phyloP scores from a whole-genome alignment of 2,113 vertebrate species.

The Suricata suricatta region DNA sequence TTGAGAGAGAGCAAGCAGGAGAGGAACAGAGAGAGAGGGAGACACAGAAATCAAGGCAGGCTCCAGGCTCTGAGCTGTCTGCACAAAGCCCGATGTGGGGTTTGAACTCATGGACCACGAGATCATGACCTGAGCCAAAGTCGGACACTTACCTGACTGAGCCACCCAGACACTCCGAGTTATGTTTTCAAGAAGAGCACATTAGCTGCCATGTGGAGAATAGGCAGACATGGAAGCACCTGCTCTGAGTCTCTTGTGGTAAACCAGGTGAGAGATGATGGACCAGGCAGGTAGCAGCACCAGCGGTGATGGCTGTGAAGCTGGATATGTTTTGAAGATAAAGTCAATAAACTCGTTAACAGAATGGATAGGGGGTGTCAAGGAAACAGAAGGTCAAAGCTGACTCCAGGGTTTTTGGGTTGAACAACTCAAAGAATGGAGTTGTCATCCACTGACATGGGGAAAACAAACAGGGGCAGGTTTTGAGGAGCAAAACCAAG shows the following conservation, averaged over 20 bases:
- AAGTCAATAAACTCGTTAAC: neutral
- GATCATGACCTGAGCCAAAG: no score
- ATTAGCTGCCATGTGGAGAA: neutral
- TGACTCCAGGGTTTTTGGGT: neutral
- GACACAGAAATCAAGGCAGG: no score
- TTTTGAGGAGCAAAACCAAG: neutral
- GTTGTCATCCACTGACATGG: neutral
- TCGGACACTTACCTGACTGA: no score
- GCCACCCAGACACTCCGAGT: neutral
- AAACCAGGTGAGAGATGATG: neutral
- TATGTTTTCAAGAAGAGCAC: neutral
- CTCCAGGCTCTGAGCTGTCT: no score
- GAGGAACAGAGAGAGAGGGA: no score
- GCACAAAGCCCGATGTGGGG: no score
- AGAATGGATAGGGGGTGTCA: neutral
- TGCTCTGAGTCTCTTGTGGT: neutral
- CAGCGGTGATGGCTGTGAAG: neutral
- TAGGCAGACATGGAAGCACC: slow-evolving; percentile 52
- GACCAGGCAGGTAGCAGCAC: neutral
- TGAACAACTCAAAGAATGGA: neutral
- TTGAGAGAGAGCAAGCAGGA: no score
- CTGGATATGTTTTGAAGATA: neutral
- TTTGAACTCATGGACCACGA: no score
- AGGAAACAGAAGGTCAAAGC: neutral
- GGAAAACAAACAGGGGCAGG: neutral